Base-by-base conservation (phyloP, 2,113 vertebrate species). In the Mustela lutreola region DNA sequence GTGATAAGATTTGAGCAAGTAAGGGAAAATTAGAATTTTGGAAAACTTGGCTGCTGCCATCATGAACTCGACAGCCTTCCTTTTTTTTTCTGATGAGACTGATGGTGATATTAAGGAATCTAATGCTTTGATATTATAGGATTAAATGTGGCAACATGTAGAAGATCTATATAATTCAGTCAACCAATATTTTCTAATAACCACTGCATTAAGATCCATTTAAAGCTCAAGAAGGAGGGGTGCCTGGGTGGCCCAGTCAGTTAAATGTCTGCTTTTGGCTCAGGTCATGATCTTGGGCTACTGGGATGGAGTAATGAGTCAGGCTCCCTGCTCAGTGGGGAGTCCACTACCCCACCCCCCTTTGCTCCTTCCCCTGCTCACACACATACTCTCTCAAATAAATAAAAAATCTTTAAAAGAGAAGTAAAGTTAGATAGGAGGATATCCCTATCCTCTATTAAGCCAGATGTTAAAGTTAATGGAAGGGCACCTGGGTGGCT, bases 1-100 rank as follows among this genome's bases (percentile, higher is more conserved):
- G 33, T 97, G 58, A 91, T 67, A 81, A 84, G 91, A 88, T 94
- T 56, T 94, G 93, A 96, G 78, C 58, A 96, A 96, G 86, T 5
- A 65, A 96, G 50, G 89, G 26, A 85, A 97, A 95, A 95, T 91
- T 95, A 86, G 70, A 82, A 80, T 91, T 95, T 95, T 82, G 94
- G 67, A 92, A 73, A 79, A 80, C 42, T 73, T 67, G 45, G 45
- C 93, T 96, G 91, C 21, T 75, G n/a, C 39, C 65, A 56, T 79
- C 82, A 39, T 60, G 62, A 92, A 60, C 45, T 78, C 89, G 48
- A 78, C 56, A 97, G 62, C 73, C 93, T 97, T 71, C 67, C 48
- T 94, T 48, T 81, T 94, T 92, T 94, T 96, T 96, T 79, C 96
- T 93, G 31, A 62, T 95, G 33, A 94, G n/a, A 83, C 62, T 76